Conservation (phyloP, 2,888 invertebrate species). For the Hanleya hanleyi region DNA sequence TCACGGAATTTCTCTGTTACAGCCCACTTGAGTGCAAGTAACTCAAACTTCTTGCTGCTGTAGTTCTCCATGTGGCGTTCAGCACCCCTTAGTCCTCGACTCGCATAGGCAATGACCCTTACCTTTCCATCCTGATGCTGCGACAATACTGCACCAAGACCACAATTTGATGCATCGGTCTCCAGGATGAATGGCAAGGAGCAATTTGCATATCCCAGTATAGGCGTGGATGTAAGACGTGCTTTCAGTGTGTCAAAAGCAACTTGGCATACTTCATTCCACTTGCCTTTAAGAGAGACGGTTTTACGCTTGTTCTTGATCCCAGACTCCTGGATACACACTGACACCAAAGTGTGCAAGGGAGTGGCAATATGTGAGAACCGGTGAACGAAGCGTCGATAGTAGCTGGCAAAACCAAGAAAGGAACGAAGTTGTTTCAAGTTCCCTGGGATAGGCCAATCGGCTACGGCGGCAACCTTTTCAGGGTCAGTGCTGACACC, state of each 20-base stretch:
- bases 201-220: not conserved
- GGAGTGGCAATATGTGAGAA: not conserved
- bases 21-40: conserved; percentile 27
- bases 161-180: not conserved
- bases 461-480: not conserved
- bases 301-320: too few relatives aligned
- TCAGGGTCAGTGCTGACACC: not conserved
- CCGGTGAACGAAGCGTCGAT: not conserved
- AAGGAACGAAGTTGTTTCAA: conserved; percentile 5
- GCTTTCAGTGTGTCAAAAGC: not conserved
- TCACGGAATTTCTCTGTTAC: conserved; percentile 4
- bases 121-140: not conserved
- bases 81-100: not conserved
- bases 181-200: not conserved
- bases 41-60: conserved; percentile 23
- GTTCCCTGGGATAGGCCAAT: conserved; percentile 6
- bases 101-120: not conserved
- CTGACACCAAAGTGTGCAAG: not conserved
- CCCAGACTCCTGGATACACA: not conserved
- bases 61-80: conserved; percentile 10
- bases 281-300: too few relatives aligned
- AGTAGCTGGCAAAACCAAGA: conserved; percentile 1
- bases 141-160: not conserved
- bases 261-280: not conserved
- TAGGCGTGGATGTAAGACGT: not conserved